Evolutionary conservation across 2,888 invertebrate genomes (phyloP), one percentile per base, ranked within the genome.

Genomic region (Barypeithes pellucidus): DNA sequence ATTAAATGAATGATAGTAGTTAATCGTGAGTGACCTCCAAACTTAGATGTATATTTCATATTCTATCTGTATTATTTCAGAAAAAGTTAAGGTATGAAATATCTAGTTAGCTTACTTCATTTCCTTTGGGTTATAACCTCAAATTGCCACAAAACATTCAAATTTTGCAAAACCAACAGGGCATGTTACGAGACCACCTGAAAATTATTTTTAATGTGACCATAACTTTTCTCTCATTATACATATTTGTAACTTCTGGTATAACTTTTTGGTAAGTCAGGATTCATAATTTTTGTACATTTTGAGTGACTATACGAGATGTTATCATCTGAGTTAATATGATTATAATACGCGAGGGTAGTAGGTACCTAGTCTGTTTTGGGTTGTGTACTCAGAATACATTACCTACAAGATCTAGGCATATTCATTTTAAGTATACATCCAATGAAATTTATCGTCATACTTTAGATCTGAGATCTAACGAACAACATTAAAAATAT

Each of bases 151-250:
- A 52, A 61, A 72, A 72, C 71, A 71, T 72, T 68, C 52, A 67
- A 70, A 63, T 63, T 57, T 60, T 52, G 54, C 47, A 73, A 68
- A 76, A 75, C 78, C 77, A 67, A 76, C 75, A 78, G 77, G 79
- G 80, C 77, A 81, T 81, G 79, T 75, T 79, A 78, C 76, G 75
- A 78, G 77, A 78, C 75, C 76, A 78, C 76, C 72, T 79, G 75
- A 78, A 80, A 80, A 78, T 81, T 79, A 69, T 79, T 77, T 78
- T 80, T 76, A 80, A 77, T 78, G 77, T 80, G 76, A 77, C 78
- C 67, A 75, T 77, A 72, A 77, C 77, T 72, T 72, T 80, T 77
- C 72, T 79, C 76, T 77, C 75, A 61, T 75, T 78, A 72, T 77
- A 78, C 76, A 71, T 79, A 65, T 74, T 77, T 75, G 71, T 77